Base-by-base conservation (phyloP, 2,888 invertebrate genomes). In the Apodemia zela region DNA sequence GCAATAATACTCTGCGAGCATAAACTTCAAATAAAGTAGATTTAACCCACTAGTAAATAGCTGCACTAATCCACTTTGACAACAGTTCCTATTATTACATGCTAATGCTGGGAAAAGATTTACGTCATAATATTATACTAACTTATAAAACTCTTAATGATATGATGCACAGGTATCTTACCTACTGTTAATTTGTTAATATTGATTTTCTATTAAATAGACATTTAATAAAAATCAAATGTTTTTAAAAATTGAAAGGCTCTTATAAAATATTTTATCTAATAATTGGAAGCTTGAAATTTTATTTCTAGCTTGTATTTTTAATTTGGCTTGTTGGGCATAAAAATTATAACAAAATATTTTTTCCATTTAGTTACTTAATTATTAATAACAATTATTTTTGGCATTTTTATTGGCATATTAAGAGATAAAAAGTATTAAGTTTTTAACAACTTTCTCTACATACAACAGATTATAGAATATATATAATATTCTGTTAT, bases 331-430 rank as follows among this genome's bases (percentile, higher is more conserved):
- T 18, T 49, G 17, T 18, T 18, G 13, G n/a, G 47, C 17, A 49
- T 49, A 49, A 49, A 49, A 49, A 49, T 17, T 49, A 49, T 49
- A 47, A 49, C 47, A 49, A 18, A 49, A 18, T 49, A 49, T 49
- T 49, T 49, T 49, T 18, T 17, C 1, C 17, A 49, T 49, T 49
- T 17, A 49, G 10, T 38, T 38, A 38, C 38, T 38, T 13, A 47
- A 47, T 18, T 2, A 18, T 17, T 6, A 17, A 18, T 49, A 17
- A 49, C 18, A 49, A 49, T 49, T 38, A 38, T 38, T 13, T 38
- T 38, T 38, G 38, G 11, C 13, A 38, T 38, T 13, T 38, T 13
- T 38, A 38, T 38, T 13, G 38, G 38, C 38, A 38, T 38, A 11
- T 4, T 38, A 13, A 15, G 3, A 15, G 13, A 15, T 38, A 38